These are phyloP conservation scores for Diorhabda carinulata DNA, from an alignment of 1,140 invertebrate species.

Conservation along the genomic window DNA sequence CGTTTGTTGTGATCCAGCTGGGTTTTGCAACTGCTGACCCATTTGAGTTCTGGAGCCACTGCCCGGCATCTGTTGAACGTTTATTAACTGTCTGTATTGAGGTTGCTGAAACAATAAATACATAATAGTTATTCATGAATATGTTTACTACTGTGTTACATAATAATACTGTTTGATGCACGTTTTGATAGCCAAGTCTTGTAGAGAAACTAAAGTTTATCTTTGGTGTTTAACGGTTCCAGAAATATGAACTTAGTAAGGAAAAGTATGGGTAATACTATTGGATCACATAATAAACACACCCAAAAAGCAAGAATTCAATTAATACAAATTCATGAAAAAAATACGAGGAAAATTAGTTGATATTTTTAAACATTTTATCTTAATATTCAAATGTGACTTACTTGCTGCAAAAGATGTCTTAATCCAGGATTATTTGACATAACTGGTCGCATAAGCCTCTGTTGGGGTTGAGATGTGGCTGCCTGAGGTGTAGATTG, in stretches of 20 bases:
- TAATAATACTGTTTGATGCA: too few relatives aligned
- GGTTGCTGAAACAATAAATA: conserved; percentile 38
- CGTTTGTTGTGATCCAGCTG: conserved; percentile 35
- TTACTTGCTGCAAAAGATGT: conserved; percentile 65
- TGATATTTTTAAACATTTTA: background rate
- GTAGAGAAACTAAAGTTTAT: too few relatives aligned
- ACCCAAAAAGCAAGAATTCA: too few relatives aligned
- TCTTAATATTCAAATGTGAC: conserved; percentile 7
- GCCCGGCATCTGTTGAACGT: conserved; percentile 43
- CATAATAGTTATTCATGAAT: background rate
- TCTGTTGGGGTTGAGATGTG: conserved; percentile 45
- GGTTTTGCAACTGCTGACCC: conserved; percentile 42
- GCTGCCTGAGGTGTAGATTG: conserved; percentile 30
- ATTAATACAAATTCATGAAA: too few relatives aligned
- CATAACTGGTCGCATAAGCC: conserved; percentile 63
- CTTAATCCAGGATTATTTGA: conserved; percentile 64
- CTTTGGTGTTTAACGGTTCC: too few relatives aligned
- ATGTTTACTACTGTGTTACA: too few relatives aligned
- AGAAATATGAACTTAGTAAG: too few relatives aligned
- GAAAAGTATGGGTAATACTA: too few relatives aligned
- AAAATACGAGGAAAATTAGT: too few relatives aligned
- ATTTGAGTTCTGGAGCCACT: conserved; percentile 41
- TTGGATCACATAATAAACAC: too few relatives aligned
- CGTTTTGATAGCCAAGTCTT: too few relatives aligned
- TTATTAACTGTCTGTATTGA: conserved; percentile 46